These are phyloP conservation scores for Callitettix versicolor DNA, from an alignment of 1,140 invertebrate species.

Conservation along the genomic window DNA sequence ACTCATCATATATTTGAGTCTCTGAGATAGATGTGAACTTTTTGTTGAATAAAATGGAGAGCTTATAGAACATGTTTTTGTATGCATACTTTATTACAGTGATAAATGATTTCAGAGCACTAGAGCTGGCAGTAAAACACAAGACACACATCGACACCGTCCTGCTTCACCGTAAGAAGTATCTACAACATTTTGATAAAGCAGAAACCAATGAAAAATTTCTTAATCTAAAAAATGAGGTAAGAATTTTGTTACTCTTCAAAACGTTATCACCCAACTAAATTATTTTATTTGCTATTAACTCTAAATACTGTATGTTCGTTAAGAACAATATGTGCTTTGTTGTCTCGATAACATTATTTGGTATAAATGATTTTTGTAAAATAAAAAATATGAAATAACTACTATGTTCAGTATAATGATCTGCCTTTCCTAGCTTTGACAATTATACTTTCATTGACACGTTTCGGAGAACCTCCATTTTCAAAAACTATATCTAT, in stretches of 20 bases:
- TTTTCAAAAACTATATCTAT: too few species aligned
- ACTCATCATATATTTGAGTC: too few species aligned
- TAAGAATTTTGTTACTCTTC: too few species aligned
- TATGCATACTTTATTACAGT: too few species aligned
- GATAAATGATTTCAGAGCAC: constrained; percentile 45
- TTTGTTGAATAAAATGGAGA: too few species aligned
- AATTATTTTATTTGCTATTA: neutral
- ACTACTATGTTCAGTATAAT: too few species aligned
- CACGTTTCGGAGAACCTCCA: too few species aligned
- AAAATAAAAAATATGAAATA: neutral
- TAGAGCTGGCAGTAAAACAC: constrained; percentile 75
- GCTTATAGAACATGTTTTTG: too few species aligned
- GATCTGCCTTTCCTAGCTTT: too few species aligned
- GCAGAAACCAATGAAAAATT: constrained; percentile 65
- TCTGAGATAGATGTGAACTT: too few species aligned
- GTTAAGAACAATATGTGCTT: neutral
- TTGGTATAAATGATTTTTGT: neutral
- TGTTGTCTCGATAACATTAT: neutral
- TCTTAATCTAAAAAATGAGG: constrained; percentile 48
- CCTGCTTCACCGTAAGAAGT: constrained; percentile 59
- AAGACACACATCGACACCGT: constrained; percentile 68
- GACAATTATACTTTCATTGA: too few species aligned
- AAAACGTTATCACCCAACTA: neutral
- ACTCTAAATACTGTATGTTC: neutral
- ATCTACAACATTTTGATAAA: constrained; percentile 60